Conservation (phyloP, 23 tunicate species). For the Oikopleura albicans region DNA sequence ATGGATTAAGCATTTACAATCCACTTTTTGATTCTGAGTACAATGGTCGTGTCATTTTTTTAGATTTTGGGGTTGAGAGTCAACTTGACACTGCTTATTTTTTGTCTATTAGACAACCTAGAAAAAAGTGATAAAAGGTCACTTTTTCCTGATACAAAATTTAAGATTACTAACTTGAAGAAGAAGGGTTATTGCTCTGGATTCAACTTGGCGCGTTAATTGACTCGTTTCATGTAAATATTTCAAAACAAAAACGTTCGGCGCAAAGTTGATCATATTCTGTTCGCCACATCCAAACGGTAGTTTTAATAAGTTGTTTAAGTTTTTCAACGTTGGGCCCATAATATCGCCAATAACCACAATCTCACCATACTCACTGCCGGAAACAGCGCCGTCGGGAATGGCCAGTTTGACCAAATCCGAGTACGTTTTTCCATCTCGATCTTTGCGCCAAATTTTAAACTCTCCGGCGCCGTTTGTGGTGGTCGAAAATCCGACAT, state of each 20-base stretch:
- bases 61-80: no score
- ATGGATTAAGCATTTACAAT: no score
- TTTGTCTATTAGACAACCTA: no score
- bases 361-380: neutral
- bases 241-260: slow-evolving; percentile 58
- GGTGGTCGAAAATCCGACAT: slow-evolving; percentile 54
- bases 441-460: neutral
- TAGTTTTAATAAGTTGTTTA: slow-evolving; percentile 54
- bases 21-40: no score
- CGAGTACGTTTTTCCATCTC: neutral
- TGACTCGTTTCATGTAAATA: slow-evolving; percentile 54
- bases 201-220: slow-evolving; percentile 27
- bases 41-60: no score
- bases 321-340: slow-evolving; percentile 86
- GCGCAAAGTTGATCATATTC: slow-evolving; percentile 79
- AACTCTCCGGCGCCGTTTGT: neutral
- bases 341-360: slow-evolving; percentile 56
- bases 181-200: slow-evolving; percentile 29
- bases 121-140: no score
- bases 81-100: no score
- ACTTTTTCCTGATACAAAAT: no score
- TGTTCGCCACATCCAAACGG: slow-evolving; percentile 98
- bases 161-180: no score
- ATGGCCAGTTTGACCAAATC: neutral
- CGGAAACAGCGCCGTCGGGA: neutral